Evolutionary conservation across 2,888 invertebrate genomes (phyloP), one percentile per base, ranked within the genome.

Genomic region (Phasia obesa): DNA sequence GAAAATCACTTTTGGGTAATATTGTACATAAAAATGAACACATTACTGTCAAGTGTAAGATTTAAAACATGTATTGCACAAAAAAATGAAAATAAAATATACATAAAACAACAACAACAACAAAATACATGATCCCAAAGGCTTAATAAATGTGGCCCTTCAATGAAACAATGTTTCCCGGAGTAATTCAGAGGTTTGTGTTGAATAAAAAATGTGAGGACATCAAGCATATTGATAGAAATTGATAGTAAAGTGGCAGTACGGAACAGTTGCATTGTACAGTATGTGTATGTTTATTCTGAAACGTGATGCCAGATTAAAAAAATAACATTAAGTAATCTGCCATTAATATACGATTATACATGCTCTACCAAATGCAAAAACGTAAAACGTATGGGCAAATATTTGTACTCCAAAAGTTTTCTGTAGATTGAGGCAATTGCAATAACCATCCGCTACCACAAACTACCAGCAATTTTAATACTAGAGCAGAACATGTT

Each of bases 11-110:
- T 82, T 82, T 71, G 53, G 65, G 47, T 75, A 47, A 75, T 67
- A 75, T 75, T 83, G 70, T 44, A 65, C 31, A 83, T 75, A 75
- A 78, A 78, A 83, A 55, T 82, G 59, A 83, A 75, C 78, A 78
- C 82, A 83, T 83, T 83, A 83, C 78, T 79, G 75, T 70, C 78
- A 83, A 75, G 65, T 70, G 47, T 27, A 75, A 67, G 82, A 75
- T 78, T 79, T 78, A 70, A 78, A 78, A 69, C 51, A 82, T 44
- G 62, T 44, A 64, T 27, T 67, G 71, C 38, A 55, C 27, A 71
- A 57, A 44, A 2, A 31, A 13, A 47, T 47, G 19, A 42, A 51
- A 35, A 44, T 19, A 47, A 17, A 38, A 38, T 5, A 23, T 21
- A 44, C 15, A 47, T 49, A 9, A 9, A 44, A 15, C 11, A 35